Evolutionary conservation across 2,113 vertebrate species (phyloP).

Genomic region (Cyanoderma ruficeps): DNA sequence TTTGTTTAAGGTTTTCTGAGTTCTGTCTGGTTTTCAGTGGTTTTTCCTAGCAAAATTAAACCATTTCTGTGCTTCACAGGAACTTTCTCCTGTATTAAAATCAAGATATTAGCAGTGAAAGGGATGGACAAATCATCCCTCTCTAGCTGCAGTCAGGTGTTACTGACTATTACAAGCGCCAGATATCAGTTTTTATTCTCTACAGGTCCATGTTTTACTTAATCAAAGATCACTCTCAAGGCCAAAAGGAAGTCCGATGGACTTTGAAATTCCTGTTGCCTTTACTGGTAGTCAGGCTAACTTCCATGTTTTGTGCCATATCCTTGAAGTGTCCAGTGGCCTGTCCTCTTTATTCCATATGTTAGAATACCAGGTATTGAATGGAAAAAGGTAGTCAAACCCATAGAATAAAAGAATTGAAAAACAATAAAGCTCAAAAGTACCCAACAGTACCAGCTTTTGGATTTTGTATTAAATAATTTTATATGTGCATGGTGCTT

Average conservation of each 20-base stretch:
- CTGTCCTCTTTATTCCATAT: neutral
- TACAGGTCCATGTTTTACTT: neutral
- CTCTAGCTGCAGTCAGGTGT: neutral
- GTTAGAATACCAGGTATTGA: neutral
- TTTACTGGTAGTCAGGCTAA: neutral
- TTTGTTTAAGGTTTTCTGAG: neutral
- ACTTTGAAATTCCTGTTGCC: neutral
- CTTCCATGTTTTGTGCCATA: neutral
- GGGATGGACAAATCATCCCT: neutral
- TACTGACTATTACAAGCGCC: neutral
- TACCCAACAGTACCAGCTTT: neutral
- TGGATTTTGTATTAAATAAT: neutral
- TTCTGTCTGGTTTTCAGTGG: neutral
- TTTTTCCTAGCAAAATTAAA: neutral
- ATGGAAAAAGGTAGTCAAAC: neutral
- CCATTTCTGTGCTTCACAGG: neutral
- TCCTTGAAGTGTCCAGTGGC: neutral
- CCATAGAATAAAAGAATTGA: neutral
- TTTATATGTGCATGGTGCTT: neutral
- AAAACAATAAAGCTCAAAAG: neutral
- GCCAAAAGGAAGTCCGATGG: neutral
- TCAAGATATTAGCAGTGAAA: neutral
- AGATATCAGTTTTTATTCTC: neutral
- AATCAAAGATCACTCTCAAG: neutral
- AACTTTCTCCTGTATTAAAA: neutral